phyloP scores from a whole-genome alignment of 2,797 vertebrate species.

The Emys orbicularis region DNA sequence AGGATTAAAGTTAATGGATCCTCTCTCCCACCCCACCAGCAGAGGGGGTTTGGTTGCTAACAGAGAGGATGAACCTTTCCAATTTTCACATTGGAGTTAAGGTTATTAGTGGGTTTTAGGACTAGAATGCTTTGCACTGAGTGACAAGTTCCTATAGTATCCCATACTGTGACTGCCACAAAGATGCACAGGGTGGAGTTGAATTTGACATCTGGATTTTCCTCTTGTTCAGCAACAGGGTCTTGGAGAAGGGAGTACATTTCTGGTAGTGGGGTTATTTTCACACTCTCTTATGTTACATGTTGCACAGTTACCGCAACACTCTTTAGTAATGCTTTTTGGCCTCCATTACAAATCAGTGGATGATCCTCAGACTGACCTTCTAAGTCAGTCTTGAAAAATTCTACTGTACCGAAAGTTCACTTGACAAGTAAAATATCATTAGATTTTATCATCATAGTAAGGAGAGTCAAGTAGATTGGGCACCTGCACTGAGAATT shows the following conservation, averaged over 20 bases:
- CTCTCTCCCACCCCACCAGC: rapidly evolving
- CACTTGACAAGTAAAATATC: rapidly evolving
- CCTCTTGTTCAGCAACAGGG: neutral
- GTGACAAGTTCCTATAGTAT: neutral
- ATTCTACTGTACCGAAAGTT: neutral
- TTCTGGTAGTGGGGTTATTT: neutral
- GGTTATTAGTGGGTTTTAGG: rapidly evolving
- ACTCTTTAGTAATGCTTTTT: neutral
- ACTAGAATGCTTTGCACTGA: rapidly evolving
- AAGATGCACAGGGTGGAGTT: neutral
- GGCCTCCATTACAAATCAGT: rapidly evolving
- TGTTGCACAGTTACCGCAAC: neutral
- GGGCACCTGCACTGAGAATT: rapidly evolving
- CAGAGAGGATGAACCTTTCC: rapidly evolving
- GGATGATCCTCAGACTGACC: rapidly evolving
- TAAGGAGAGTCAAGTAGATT: neutral
- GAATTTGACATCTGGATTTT: neutral
- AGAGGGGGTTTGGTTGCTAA: neutral
- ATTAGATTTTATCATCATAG: neutral
- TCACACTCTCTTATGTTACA: neutral
- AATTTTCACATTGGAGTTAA: rapidly evolving
- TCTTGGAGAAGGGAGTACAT: neutral
- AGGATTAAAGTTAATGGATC: rapidly evolving
- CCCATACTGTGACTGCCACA: neutral
- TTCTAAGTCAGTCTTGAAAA: neutral